Evolutionary conservation across 2,888 invertebrate genomes (phyloP).

Genomic region (Cataglyphis cursor): DNA sequence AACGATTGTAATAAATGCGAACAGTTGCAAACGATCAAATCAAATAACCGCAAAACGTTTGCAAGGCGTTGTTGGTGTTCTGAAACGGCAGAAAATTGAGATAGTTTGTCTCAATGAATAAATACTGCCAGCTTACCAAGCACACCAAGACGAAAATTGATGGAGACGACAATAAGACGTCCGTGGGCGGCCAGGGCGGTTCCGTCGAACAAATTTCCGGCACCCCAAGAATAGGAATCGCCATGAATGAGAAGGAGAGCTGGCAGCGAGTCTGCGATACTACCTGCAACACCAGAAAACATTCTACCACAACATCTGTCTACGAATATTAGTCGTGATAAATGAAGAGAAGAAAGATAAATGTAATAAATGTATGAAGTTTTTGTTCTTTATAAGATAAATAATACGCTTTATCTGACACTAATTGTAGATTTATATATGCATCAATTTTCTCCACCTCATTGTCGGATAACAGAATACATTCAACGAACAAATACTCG

Average conservation of each 20-base stretch:
- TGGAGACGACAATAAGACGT: conserved; percentile 95
- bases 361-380: not conserved
- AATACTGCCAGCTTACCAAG: conserved; percentile 85
- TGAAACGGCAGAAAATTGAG: not conserved
- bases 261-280: conserved; percentile 90
- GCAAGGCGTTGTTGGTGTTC: not conserved
- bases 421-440: not conserved
- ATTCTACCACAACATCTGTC: conserved; percentile 36
- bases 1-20: not conserved
- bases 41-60: conserved; percentile 8
- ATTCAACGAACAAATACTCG: not conserved
- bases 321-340: not conserved
- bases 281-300: conserved; percentile 86
- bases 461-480: not conserved
- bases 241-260: conserved; percentile 97
- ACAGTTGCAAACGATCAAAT: not conserved
- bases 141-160: conserved; percentile 96
- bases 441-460: not conserved
- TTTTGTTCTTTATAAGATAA: not conserved
- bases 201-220: conserved; percentile 99
- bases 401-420: not conserved
- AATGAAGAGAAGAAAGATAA: not conserved
- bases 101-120: conserved; percentile 8
- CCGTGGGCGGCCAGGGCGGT: conserved; percentile 97
- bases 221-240: conserved; percentile 98